Percentiles rank a stretch among this genome's conserved stretches.
phyloP scores from a whole-genome alignment of 1,140 invertebrate genomes.

The Mactra quadrangularis region DNA sequence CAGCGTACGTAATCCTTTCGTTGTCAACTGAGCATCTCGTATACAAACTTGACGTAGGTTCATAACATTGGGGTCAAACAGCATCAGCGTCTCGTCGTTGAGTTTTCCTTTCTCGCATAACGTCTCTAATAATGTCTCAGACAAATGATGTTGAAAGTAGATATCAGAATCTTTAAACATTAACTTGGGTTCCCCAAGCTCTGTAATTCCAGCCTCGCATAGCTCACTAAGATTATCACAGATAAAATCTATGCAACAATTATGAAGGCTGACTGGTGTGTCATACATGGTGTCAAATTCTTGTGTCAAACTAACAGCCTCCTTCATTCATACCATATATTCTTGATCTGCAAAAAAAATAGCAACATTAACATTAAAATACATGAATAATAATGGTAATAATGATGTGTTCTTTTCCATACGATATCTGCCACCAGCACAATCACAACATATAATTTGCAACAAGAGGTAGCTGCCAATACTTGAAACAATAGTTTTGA shows the following conservation, averaged over 20 bases:
- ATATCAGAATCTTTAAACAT: slow-evolving; percentile 87
- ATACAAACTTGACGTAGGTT: slow-evolving; percentile 85
- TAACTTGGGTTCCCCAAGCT: slow-evolving; percentile 82
- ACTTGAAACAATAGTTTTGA: too few species aligned
- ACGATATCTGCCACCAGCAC: not conserved
- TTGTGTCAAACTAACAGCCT: not conserved
- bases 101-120: slow-evolving; percentile 88
- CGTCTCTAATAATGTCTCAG: slow-evolving; percentile 87
- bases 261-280: slow-evolving; percentile 85
- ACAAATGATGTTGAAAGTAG: slow-evolving; percentile 88
- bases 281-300: slow-evolving; percentile 75
- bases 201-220: slow-evolving; percentile 83
- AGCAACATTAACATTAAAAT: not conserved
- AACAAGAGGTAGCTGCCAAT: not conserved
- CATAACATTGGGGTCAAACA: slow-evolving; percentile 89
- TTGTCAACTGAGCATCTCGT: slow-evolving; percentile 85
- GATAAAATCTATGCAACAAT: slow-evolving; percentile 89
- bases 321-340: slow-evolving; percentile 35
- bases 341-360: not conserved
- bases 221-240: slow-evolving; percentile 88
- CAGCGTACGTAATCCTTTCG: slow-evolving; percentile 88
- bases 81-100: slow-evolving; percentile 87
- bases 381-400: not conserved
- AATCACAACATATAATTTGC: not conserved
- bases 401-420: not conserved